Conservation (phyloP, 1,140 invertebrate species). For the Lucilia cuprina region DNA sequence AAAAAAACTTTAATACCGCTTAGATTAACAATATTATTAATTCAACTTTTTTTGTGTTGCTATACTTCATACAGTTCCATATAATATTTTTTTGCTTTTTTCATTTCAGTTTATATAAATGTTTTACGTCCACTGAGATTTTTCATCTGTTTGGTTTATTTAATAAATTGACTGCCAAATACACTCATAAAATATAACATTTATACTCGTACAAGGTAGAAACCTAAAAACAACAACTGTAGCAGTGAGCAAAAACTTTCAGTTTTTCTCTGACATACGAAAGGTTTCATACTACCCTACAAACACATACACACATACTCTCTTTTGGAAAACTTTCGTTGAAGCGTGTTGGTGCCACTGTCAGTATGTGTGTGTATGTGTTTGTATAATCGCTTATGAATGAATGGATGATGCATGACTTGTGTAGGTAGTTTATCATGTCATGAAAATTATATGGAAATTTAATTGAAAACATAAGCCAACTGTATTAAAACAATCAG, state of each 20-base stretch:
- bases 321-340: neutral
- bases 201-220: neutral
- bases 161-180: constrained; percentile 58
- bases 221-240: neutral
- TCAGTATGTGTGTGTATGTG: neutral
- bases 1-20: no score
- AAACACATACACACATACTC: neutral
- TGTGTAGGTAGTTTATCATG: constrained; percentile 53
- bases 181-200: constrained; percentile 40
- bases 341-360: neutral
- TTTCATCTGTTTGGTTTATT: constrained; percentile 54
- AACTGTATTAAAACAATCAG: constrained; percentile 40
- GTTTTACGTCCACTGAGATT: constrained; percentile 31
- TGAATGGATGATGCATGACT: constrained; percentile 30
- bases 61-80: no score
- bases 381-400: constrained; percentile 16
- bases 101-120: neutral
- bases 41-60: no score
- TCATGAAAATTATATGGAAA: constrained; percentile 62
- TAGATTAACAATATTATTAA: no score
- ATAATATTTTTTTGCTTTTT: no score
- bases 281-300: no score
- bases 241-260: neutral
- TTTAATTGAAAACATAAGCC: constrained; percentile 62
- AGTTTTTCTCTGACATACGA: neutral